Evolutionary conservation across 2,113 vertebrate species (phyloP).

Genomic region (Sebastes fasciatus): DNA sequence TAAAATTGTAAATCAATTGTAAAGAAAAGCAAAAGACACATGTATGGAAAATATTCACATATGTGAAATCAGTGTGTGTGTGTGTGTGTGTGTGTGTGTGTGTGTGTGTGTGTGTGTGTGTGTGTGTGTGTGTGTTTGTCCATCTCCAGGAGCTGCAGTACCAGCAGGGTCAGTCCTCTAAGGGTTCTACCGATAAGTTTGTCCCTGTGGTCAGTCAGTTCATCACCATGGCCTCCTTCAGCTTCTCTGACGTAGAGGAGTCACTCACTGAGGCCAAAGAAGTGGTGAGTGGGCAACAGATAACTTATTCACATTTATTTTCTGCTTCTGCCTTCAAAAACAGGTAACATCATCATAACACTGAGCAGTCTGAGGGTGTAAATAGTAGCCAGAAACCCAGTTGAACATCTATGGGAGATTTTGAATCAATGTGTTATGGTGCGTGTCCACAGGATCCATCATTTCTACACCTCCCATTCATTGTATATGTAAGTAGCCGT

Average conservation of each 20-base stretch:
- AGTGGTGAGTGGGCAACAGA: conserved; percentile 49
- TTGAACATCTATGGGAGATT: no score
- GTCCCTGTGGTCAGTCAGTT: conserved; percentile 71
- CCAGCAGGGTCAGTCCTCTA: conserved; percentile 55
- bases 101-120: neutral
- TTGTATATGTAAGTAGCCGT: no score
- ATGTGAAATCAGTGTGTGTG: neutral
- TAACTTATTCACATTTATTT: neutral
- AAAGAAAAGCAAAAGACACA: neutral
- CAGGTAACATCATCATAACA: neutral
- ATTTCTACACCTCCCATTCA: no score
- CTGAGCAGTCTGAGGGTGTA: neutral
- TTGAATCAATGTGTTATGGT: no score
- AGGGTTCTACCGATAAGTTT: conserved; percentile 48
- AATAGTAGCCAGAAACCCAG: no score
- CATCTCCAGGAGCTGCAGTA: conserved; percentile 63
- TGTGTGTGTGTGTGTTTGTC: neutral
- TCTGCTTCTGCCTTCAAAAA: neutral
- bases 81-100: neutral
- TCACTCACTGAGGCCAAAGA: conserved; percentile 65
- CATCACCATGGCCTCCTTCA: conserved; percentile 69
- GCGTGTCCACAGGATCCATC: no score
- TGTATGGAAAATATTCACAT: neutral
- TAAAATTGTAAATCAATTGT: neutral
- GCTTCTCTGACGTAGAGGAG: conserved; percentile 72